A percentile compares a stretch with the other conserved stretches of the same genome.
phyloP scores from a whole-genome alignment of 1,140 invertebrate species.

The Hylaeus volcanicus region DNA sequence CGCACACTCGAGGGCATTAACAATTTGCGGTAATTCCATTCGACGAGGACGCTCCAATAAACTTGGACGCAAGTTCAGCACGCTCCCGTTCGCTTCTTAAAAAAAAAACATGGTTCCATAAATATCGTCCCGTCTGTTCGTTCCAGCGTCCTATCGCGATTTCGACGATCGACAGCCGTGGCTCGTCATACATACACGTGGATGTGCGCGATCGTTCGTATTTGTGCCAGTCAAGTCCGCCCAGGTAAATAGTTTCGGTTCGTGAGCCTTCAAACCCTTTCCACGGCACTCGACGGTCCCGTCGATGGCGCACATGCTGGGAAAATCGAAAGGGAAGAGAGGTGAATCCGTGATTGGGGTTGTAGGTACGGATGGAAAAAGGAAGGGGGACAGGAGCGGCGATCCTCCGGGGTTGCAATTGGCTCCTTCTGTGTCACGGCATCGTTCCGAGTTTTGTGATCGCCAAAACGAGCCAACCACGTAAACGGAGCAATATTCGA shows the following conservation, averaged over 20 bases:
- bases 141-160: not conserved
- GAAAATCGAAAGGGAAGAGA: slow-evolving; percentile 32
- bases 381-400: not conserved
- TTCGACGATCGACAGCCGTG: slow-evolving; percentile 10
- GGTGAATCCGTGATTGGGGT: slow-evolving; percentile 9
- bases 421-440: slow-evolving; percentile 18
- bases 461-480: not conserved
- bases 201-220: not conserved
- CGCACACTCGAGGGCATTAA: slow-evolving; percentile 3
- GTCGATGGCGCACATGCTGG: not conserved
- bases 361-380: not conserved
- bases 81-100: not conserved
- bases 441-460: slow-evolving; percentile 21
- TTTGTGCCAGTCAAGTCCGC: slow-evolving; percentile 39
- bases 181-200: not conserved
- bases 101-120: slow-evolving; percentile 19
- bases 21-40: slow-evolving; percentile 23
- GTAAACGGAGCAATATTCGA: slow-evolving; percentile 20
- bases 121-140: not conserved
- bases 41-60: not conserved
- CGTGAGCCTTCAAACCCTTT: slow-evolving; percentile 27
- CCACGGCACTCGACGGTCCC: not conserved
- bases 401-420: not conserved
- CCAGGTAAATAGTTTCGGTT: slow-evolving; percentile 40
- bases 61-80: not conserved